These are phyloP conservation scores for Xylota segnis DNA, from an alignment of 2,888 invertebrate species.

Conservation along the genomic window DNA sequence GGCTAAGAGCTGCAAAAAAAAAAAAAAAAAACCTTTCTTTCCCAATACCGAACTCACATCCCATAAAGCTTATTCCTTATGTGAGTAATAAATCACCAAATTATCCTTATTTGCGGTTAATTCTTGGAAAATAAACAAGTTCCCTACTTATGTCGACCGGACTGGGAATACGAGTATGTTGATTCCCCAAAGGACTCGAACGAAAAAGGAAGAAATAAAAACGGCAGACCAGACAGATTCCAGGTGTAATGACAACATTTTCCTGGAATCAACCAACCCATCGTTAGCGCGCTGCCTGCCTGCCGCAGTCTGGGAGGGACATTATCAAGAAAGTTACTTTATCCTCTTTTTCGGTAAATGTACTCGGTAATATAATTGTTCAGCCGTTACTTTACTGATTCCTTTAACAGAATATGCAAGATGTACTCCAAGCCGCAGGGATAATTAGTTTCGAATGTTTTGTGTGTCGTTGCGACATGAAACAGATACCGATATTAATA, in stretches of 20 bases:
- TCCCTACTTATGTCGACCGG: constrained; percentile 4
- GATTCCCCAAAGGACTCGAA: constrained; percentile 15
- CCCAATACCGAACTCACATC: constrained; percentile 23
- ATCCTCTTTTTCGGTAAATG: not conserved
- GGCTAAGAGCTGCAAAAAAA: constrained; percentile 3
- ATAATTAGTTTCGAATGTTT: constrained; percentile 73
- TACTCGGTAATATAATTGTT: constrained; percentile 51
- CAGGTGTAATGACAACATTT: constrained; percentile 69
- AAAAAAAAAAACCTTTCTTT: constrained; percentile 8
- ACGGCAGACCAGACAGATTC: constrained; percentile 48
- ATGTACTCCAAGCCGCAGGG: constrained; percentile 49
- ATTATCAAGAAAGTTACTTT: constrained; percentile 41
- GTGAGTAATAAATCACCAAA: constrained; percentile 72
- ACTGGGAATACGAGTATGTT: constrained; percentile 30
- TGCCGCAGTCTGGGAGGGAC: not conserved
- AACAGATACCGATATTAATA: constrained; percentile 70
- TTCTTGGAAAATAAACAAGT: constrained; percentile 47
- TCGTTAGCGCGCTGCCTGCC: not conserved
- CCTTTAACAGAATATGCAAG: constrained; percentile 27
- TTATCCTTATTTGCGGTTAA: constrained; percentile 62
- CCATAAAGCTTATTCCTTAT: constrained; percentile 57
- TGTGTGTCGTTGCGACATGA: constrained; percentile 56
- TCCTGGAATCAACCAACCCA: not conserved
- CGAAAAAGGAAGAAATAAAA: constrained; percentile 20
- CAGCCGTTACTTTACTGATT: constrained; percentile 24